These are phyloP conservation scores for Cheilosia grossa DNA, from an alignment of 2,888 invertebrate species.

Conservation along the genomic window DNA sequence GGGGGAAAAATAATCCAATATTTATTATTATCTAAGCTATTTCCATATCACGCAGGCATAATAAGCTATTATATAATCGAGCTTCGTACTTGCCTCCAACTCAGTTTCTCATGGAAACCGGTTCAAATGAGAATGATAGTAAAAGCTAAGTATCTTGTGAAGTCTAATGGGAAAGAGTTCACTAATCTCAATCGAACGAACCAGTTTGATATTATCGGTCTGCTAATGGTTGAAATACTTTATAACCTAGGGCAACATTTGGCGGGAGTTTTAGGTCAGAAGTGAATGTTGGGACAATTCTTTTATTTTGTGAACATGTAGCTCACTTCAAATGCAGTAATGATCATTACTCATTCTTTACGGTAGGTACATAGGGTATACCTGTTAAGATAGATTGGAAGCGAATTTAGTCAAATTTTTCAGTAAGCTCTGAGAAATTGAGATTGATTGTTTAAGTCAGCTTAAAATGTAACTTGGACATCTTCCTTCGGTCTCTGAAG, in stretches of 20 bases:
- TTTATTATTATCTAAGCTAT: background rate
- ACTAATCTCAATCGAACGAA: constrained; percentile 44
- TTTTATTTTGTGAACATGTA: background rate
- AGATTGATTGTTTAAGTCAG: too few species aligned
- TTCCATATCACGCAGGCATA: constrained; percentile 24
- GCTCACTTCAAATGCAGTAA: background rate
- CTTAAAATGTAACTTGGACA: too few species aligned
- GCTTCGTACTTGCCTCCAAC: constrained; percentile 1
- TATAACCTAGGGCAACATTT: constrained; percentile 26
- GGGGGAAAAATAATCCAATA: background rate
- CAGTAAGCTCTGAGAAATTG: too few species aligned
- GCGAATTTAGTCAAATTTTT: too few species aligned
- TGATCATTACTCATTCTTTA: background rate
- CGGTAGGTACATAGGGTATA: too few species aligned
- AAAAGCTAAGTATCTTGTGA: constrained; percentile 20
- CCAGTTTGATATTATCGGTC: constrained; percentile 25
- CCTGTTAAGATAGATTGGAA: too few species aligned
- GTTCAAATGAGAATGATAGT: constrained; percentile 57
- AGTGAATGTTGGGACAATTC: constrained; percentile 79
- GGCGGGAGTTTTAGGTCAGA: constrained; percentile 81
- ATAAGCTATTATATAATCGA: constrained; percentile 46
- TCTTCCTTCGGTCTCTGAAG: too few species aligned
- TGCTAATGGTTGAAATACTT: constrained; percentile 2
- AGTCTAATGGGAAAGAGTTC: constrained; percentile 54
- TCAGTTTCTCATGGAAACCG: constrained; percentile 31